Evolutionary conservation across 2,797 vertebrate genomes (phyloP).

Genomic region (Spinibarbus caldwelli): DNA sequence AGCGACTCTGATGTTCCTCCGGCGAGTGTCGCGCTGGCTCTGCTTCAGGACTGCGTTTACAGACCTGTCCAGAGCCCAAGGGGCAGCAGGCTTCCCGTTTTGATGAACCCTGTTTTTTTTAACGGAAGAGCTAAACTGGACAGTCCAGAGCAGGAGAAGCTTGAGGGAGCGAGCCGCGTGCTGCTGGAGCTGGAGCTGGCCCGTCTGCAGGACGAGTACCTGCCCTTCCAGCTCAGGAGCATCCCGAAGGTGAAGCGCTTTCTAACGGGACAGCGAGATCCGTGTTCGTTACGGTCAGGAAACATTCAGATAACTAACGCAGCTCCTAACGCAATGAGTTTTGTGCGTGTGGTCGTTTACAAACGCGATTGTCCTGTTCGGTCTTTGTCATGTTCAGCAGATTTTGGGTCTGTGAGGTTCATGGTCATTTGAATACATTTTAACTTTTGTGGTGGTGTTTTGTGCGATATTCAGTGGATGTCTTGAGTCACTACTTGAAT

Average conservation of each 20-base stretch:
- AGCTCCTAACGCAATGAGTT: too few relatives aligned
- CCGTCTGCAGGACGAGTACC: slow-evolving; percentile 86
- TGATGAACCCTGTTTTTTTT: slow-evolving; percentile 72
- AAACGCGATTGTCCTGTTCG: neutral
- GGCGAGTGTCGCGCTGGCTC: slow-evolving; percentile 57
- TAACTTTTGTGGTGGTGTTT: too few relatives aligned
- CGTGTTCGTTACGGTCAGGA: too few relatives aligned
- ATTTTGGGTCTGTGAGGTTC: too few relatives aligned
- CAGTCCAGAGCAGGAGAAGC: slow-evolving; percentile 66
- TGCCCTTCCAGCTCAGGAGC: slow-evolving; percentile 84
- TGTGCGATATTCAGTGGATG: neutral
- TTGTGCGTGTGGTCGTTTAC: neutral
- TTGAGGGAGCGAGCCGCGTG: slow-evolving; percentile 64
- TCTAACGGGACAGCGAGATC: neutral
- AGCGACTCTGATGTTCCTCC: slow-evolving; percentile 5
- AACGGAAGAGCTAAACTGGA: slow-evolving; percentile 70
- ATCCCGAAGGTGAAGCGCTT: slow-evolving; percentile 69
- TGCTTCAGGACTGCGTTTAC: slow-evolving; percentile 81
- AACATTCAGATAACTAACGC: too few relatives aligned
- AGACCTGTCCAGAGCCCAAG: slow-evolving; percentile 79
- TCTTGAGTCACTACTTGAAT: too few relatives aligned
- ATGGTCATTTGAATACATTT: too few relatives aligned
- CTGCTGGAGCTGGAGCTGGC: slow-evolving; percentile 72
- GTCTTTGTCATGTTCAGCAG: neutral
- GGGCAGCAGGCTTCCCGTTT: slow-evolving; percentile 88